Evolutionary conservation across 2,797 vertebrate species (phyloP), one percentile per base, ranked within the genome.

Genomic region (Cichlasoma orientale): DNA sequence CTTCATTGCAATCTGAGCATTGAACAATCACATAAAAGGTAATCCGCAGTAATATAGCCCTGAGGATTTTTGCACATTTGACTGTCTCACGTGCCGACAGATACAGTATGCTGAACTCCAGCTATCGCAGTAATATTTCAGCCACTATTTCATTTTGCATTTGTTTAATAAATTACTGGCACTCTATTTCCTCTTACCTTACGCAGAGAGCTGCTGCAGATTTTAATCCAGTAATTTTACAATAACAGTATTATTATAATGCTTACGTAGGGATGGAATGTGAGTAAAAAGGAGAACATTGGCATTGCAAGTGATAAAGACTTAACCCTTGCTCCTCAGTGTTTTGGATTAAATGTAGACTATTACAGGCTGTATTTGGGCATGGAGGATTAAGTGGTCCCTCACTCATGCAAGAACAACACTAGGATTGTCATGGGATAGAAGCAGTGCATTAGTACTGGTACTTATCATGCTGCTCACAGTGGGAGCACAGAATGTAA

Each of bases 341-440:
- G 87, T 75, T 75, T 83, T 85, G 88, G 90, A 90, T 92, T 91
- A 91, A 89, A 84, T 72, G 79, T 61, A 86, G 84, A 80, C 79
- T 79, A 82, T 88, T 86, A 82, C 10, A 23, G 87, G 84, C 82
- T 21, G 82, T 75, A 85, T 81, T 85, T 80, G 57, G 52, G 76
- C 54, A 79, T 41, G 21, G 71, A 77, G 88, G 88, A 93, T 93
- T 86, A 91, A 76, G 74, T 80, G 85, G 50, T 82, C 72, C 76
- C 80, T 90, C 84, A 86, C 90, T 81, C 87, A 75, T 71, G 44
- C 75, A 61, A 74, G 71, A 89, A 78, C 72, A 81, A 72, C 84
- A 78, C 77, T 54, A 76, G 84, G 87, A 89, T 86, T 82, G 84
- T 88, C 74, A 50, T 31, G 56, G 78, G 82, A 87, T 74, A 58